phyloP scores from a whole-genome alignment of 2,113 vertebrate species.

The Lophius piscatorius region DNA sequence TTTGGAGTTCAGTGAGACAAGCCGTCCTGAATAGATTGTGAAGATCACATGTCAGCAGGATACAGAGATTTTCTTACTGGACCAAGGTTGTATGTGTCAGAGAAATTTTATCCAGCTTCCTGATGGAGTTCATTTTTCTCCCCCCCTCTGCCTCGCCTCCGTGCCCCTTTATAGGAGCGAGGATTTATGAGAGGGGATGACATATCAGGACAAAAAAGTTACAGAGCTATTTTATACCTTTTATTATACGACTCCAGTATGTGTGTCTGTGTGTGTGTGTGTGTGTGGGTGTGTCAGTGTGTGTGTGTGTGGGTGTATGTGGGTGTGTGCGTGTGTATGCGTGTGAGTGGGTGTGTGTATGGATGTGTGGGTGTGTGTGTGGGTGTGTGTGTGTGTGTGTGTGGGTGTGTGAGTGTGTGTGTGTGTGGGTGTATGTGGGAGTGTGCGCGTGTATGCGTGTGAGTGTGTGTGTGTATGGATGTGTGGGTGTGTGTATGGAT shows the following conservation, averaged over 20 bases:
- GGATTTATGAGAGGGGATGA: conserved; percentile 70
- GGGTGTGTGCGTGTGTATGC: too few species aligned
- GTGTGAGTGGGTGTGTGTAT: too few species aligned
- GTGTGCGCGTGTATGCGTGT: too few species aligned
- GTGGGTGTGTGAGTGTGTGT: too few species aligned
- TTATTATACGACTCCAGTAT: conserved; percentile 10
- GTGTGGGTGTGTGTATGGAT: too few species aligned
- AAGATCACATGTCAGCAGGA: conserved; percentile 83
- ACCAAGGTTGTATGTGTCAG: conserved; percentile 81
- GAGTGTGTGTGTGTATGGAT: too few species aligned
- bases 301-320: too few species aligned
- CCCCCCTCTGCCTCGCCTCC: conserved; percentile 37
- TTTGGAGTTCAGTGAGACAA: conserved; percentile 78
- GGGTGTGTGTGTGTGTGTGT: too few species aligned
- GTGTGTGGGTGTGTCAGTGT: neutral
- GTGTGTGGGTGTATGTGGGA: too few species aligned
- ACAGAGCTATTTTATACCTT: conserved; percentile 32
- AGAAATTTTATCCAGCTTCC: conserved; percentile 83
- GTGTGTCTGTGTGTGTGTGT: neutral
- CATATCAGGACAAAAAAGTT: conserved; percentile 65
- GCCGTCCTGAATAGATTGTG: conserved; percentile 79
- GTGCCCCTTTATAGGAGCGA: conserved; percentile 55
- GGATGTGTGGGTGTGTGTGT: too few species aligned
- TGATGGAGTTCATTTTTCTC: conserved; percentile 81
- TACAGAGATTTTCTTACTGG: conserved; percentile 80